Conservation (phyloP, 2,113 vertebrate species). For the Synchiropus splendidus region DNA sequence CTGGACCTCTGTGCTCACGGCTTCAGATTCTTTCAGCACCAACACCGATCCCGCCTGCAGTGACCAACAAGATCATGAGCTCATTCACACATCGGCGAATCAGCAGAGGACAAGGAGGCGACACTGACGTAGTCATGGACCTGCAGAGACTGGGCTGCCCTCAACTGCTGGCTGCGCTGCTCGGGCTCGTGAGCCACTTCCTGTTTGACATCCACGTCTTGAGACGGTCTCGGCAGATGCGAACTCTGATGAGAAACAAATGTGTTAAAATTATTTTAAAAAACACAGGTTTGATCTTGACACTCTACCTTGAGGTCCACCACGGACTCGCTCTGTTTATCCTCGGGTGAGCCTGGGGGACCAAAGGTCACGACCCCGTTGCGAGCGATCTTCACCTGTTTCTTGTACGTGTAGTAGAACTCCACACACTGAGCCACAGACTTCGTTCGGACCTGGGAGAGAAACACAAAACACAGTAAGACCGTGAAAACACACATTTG, state of each 20-base stretch:
- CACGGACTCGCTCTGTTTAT: conserved; percentile 71
- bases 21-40: conserved; percentile 62
- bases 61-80: not conserved
- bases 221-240: conserved; percentile 38
- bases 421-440: conserved; percentile 94
- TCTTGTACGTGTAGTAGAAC: conserved; percentile 97
- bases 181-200: conserved; percentile 39
- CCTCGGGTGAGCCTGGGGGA: conserved; percentile 64
- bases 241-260: conserved; percentile 37
- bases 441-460: conserved; percentile 84
- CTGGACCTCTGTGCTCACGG: conserved; percentile 45
- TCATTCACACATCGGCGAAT: not conserved
- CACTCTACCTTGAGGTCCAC: conserved; percentile 73
- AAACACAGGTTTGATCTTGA: not conserved
- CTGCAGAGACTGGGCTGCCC: conserved; percentile 69
- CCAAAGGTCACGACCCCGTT: conserved; percentile 83
- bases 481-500: no score
- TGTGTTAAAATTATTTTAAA: not conserved
- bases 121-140: conserved; percentile 66
- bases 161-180: conserved; percentile 29
- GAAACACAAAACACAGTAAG: no score
- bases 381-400: conserved; percentile 88
- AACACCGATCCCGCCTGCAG: conserved; percentile 65
- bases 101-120: not conserved
- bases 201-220: conserved; percentile 35